Base-by-base conservation (phyloP, 2,113 vertebrate species). In the Catharus fuscescens region DNA sequence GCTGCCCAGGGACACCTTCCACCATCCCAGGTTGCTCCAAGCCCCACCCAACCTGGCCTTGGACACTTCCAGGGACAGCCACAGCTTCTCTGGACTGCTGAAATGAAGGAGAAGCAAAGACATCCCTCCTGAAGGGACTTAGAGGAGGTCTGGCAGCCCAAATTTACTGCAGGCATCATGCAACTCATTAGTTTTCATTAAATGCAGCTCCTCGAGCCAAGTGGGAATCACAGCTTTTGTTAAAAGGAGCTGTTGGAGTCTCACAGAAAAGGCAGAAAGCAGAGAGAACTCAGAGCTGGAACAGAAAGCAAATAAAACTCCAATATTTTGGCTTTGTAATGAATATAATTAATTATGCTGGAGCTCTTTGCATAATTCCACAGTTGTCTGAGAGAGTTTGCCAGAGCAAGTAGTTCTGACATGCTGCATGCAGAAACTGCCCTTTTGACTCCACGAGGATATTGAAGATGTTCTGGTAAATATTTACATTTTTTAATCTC, bases 401-500 rank as follows among this genome's bases (percentile, higher is more conserved):
- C 79, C 79, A 48, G 56, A 70, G 71, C 34, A 42, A 47, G 47
- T 4, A 13, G 54, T 42, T 61, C 62, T 61, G 79, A 82, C 70
- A 47, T 0, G 24, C 82, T 18, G 86, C 50, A 8, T 4, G 12
- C 57, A 88, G 64, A 88, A 65, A 90, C 56, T 73, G 64, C 86
- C 91, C 94, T 92, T 95, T 62, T 59, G 82, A 69, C 90, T 83
- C 76, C 50, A 6, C 0, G 24, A 78, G 64, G 76, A 80, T 88
- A 82, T 59, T 83, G 88, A 90, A 92, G 88, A 92, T 62, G 60
- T 70, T 92, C 94, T 86, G 86, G 88, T 93, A 95, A 96, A 95
- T 94, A 95, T 93, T 96, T 92, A 93, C 82, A 71, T 83, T 94
- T 96, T 73, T 80, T 38, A 69, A 96, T 86, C 90, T 61, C 82